Evolutionary conservation across 2,888 invertebrate species (phyloP), one percentile per base, ranked within the genome.

Genomic region (Hecatera dysodea): DNA sequence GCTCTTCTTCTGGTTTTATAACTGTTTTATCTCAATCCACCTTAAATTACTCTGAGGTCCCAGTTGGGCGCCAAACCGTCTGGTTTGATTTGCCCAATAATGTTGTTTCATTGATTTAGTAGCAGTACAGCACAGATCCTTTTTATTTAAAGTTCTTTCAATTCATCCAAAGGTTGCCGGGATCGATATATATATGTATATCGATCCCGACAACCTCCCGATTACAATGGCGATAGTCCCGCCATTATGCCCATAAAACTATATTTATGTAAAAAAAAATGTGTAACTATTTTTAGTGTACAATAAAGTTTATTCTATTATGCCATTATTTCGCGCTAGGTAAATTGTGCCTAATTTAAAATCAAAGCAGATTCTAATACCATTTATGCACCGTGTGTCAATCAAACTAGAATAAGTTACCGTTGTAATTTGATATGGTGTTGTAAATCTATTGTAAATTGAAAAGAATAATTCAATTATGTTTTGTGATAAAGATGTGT

Each of bases 401-500:
- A 33, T 67, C 29, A 29, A 57, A 62, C 33, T 75, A 72, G 59
- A 53, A 19, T 83, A 72, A 67, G 72, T 83, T 81, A 81, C 84
- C 81, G 83, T 64, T 69, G 11, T 53, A 67, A 33, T 70, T n/a
- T 42, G 29, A 48, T 56, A 48, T 57, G 46, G 60, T 66, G 39
- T 63, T 63, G 62, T 74, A 57, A 61, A 77, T 55, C 7, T 57
- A 56, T 65, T 59, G 57, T 72, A 67, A 67, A 66, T 27, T 62
- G 19, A 50, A 60, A 27, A 63, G 19, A 53, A 55, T 67, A 48
- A 61, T 39, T 50, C 50, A 67, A 67, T 59, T 36, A 68, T 15
- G 56, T 57, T 81, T 82, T 78, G 82, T 82, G 82, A 82, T 81
- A 84, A 36, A 44, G 33, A 82, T 56, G 66, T 73, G 70, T 76